Evolutionary conservation across 1,140 invertebrate genomes (phyloP).

Genomic region (Physella acuta): DNA sequence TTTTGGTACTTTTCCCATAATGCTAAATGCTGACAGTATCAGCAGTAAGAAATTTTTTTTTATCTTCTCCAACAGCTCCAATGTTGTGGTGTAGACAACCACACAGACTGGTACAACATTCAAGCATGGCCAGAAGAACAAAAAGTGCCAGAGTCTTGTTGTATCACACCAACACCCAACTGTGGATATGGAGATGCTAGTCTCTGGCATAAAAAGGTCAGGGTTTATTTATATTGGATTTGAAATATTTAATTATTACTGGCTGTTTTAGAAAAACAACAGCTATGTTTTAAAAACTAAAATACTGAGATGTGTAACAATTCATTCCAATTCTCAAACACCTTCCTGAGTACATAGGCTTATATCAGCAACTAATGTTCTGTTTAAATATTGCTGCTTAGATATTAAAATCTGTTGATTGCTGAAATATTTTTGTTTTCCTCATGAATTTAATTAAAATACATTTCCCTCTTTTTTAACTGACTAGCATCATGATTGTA

Average conservation of each 20-base stretch:
- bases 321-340: no score
- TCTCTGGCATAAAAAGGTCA: conserved; percentile 35
- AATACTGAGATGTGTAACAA: no score
- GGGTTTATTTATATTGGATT: conserved; percentile 2
- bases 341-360: no score
- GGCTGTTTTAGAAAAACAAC: conserved; percentile 46
- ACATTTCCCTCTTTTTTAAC: no score
- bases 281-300: conserved; percentile 43
- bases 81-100: conserved; percentile 82
- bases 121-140: conserved; percentile 73
- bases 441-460: no score
- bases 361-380: no score
- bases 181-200: conserved; percentile 32
- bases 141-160: conserved; percentile 80
- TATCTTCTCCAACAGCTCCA: conserved; percentile 73
- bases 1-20: no score
- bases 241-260: conserved; percentile 25
- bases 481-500: no score
- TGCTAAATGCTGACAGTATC: not conserved
- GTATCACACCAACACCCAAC: conserved; percentile 49
- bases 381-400: no score
- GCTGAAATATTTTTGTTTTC: no score
- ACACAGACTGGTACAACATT: conserved; percentile 83
- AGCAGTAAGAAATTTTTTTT: conserved; percentile 28
- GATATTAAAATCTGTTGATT: no score